Conservation (phyloP, 2,797 vertebrate genomes). For the Muscicapa comitata region DNA sequence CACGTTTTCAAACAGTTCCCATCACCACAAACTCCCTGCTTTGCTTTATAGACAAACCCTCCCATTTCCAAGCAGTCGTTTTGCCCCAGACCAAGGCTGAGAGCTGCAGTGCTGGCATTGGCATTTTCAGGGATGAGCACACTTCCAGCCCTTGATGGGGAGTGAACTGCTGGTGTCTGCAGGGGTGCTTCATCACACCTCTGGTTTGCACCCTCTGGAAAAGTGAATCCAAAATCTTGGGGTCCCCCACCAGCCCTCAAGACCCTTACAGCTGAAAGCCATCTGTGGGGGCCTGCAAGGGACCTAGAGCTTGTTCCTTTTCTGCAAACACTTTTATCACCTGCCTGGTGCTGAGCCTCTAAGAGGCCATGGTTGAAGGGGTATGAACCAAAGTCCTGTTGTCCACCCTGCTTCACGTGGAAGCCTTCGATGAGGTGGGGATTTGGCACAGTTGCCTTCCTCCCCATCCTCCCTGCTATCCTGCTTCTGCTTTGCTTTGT, state of each 20-base stretch:
- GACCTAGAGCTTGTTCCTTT: not conserved
- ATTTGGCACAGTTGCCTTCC: not conserved
- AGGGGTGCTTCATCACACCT: not conserved
- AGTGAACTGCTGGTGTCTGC: not conserved
- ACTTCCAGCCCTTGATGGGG: not conserved
- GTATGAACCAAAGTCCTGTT: not conserved
- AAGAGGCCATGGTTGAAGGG: not conserved
- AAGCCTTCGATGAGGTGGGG: not conserved
- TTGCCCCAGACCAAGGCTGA: not conserved
- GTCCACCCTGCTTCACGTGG: not conserved
- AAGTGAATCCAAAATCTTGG: not conserved
- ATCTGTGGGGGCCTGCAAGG: not conserved
- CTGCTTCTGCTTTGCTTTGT: conserved; percentile 22
- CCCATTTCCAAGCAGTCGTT: not conserved
- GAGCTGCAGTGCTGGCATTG: not conserved
- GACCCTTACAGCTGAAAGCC: not conserved
- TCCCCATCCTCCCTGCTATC: not conserved
- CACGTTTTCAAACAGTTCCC: not conserved
- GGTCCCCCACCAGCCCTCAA: not conserved
- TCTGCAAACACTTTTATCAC: not conserved
- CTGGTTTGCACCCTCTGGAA: not conserved
- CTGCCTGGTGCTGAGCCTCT: not conserved
- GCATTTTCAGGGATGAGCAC: not conserved
- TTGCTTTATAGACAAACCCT: not conserved
- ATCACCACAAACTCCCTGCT: not conserved